Base-by-base conservation (phyloP, 2,113 vertebrate genomes). In the Misgurnus mizolepis region DNA sequence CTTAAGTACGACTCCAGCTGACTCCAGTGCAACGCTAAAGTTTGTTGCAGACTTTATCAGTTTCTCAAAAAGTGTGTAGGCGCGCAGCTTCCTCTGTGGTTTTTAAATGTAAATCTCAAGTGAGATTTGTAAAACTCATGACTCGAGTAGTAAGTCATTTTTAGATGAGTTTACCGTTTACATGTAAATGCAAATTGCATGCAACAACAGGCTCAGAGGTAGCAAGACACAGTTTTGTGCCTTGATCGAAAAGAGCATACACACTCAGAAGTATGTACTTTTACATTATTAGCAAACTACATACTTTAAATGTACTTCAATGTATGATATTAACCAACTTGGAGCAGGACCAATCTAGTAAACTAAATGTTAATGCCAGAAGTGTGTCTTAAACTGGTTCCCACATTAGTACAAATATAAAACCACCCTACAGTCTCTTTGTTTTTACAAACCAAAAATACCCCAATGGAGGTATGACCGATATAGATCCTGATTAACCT, bases 401-500 rank as follows among this genome's bases (percentile, higher is more conserved):
- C 15, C 45, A 27, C 6, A 49, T 45, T 68, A 27, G 49, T 47
- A 22, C 5, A 68, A 14, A 69, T 50, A 6, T 50, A 27, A 50
- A 12, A 50, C 49, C 10, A 14, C 67, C 47, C 41, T 68, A 53
- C 12, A 1, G 50, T 27, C 47, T 49, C 22, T 2, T 70, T 53
- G 18, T 49, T 71, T 55, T 71, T 39, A 70, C 12, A 39, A 55
- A 56, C 69, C 50, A 56, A 27, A 56, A 5, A 56, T 56, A 41
- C 22, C 47, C 22, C 50, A 6, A 34, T 39, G 8, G 50, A 72
- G 15, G 50, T 17, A 72, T 34, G 27, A 34, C 50, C 41, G 27
- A 9, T n/a, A 6, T 40, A 70, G 47, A 69, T 69, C 47, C 47
- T 53, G 18, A 70, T 12, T 70, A 70, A 70, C 68, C 68, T 70